Evolutionary conservation across 2,888 invertebrate genomes (phyloP), one percentile per base, ranked within the genome.

Genomic region (Parochlus steinenii): DNA sequence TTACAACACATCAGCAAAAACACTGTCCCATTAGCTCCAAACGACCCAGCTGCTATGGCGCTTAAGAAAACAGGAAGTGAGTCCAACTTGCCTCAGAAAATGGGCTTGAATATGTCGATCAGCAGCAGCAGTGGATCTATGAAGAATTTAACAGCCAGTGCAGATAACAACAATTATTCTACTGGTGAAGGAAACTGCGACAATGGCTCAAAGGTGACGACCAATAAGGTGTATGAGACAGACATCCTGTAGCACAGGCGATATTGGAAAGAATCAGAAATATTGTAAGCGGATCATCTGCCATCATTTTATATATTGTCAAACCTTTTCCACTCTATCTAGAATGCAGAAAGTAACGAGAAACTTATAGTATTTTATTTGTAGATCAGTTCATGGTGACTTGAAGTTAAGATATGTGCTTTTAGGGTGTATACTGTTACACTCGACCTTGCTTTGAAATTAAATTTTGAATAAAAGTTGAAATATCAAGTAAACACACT

Each of bases 31-130:
- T 49, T 70, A 33, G 69, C 74, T 3, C 69, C 75, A 18, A 72
- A 74, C 10, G 67, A 68, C 48, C n/a, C n/a, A n/a, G n/a, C n/a
- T n/a, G 53, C 64, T 29, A 55, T 63, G 40, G 47, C 46, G 12
- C 62, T 85, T 26, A 86, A 87, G 55, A 86, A 86, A 51, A 83
- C 85, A 7, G 86, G 86, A 39, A 85, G 82, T 49, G 87, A 87
- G 56, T 81, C 83, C 28, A 86, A 87, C 54, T 62, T 87, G 24
- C 62, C 86, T 37, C 76, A 79, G 33, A 86, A 86, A 54, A 75
- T 83, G 74, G 80, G 78, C 26, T 58, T 83, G 15, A 74, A 76
- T 42, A 54, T 73, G 49, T 55, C 61, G 32, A 42, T 46, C 2
- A 47, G 46, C 4, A 47, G 47, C 23, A 30, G 32, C 10, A 31